Percentiles rank a stretch among this genome's conserved stretches.
These are phyloP conservation scores for Orbicella faveolata DNA, from an alignment of 64 coral and sea anemone species.

Conservation along the genomic window DNA sequence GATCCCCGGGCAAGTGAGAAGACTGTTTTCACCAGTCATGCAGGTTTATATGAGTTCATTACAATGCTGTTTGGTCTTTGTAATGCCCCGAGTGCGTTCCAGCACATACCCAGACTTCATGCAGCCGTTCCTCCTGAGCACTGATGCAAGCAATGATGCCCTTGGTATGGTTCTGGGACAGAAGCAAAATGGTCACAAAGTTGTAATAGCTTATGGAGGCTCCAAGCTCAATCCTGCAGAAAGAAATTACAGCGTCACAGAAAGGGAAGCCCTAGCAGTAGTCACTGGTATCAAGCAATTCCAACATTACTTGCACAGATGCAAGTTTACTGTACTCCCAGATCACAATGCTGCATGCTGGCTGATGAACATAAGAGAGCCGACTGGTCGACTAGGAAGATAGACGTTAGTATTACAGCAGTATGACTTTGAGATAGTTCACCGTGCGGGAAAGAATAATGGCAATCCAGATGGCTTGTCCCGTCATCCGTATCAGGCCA, in stretches of 20 bases:
- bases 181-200: not conserved
- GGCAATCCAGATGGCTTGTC: constrained; percentile 62
- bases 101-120: constrained; percentile 26
- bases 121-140: not conserved
- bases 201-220: constrained; percentile 18
- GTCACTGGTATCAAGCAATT: not conserved
- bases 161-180: constrained; percentile 20
- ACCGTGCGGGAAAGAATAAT: constrained; percentile 40
- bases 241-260: constrained; percentile 21
- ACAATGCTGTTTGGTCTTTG: too few species aligned
- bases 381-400: constrained; percentile 47
- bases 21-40: not conserved
- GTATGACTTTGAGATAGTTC: constrained; percentile 53
- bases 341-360: constrained; percentile 9
- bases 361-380: constrained; percentile 19
- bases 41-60: too few species aligned
- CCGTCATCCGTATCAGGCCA: not conserved
- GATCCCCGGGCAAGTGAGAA: not conserved
- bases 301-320: not conserved
- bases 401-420: constrained; percentile 49
- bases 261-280: constrained; percentile 4
- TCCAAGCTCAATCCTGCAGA: not conserved
- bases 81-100: too few species aligned
- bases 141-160: constrained; percentile 3
- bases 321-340: not conserved